Base-by-base conservation (phyloP, 2,797 vertebrate species). In the Lepilemur ruficaudatus region DNA sequence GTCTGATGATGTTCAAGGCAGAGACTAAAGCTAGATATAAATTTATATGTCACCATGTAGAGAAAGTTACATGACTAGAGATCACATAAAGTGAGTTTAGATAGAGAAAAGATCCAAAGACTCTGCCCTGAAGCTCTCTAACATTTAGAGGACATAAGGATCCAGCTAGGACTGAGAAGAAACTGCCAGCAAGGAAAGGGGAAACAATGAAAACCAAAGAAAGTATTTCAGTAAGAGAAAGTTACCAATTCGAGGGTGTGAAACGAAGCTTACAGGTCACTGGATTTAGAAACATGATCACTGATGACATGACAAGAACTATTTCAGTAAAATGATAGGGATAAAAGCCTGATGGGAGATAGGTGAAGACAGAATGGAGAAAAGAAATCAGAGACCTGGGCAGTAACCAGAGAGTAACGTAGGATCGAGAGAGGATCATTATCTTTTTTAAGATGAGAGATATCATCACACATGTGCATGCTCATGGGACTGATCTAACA, bases 221-320 rank as follows among this genome's bases (percentile, higher is more conserved):
- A 69, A 87, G 50, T 22, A 52, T 80, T 75, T 89, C 32, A 57
- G 84, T 70, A 32, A 65, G n/a, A 93, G 15, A 94, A 87, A 38
- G 50, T 75, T 6, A 67, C 7, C 22, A 67, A n/a, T 28, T 86
- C 18, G n/a, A 61, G 23, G 17, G 17, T n/a, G 17, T 50, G 35
- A 79, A 67, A 69, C 15, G 18, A 93, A 96, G 63, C 89, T 93
- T 61, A 25, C 0, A 7, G 38, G 65, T 75, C n/a, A 55, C 48
- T 28, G 15, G 50, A 61, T 48, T 79, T 59, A 61, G 43, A 82
- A 84, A 63, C 43, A 32, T 15, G 65, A 28, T 73, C 32, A 23
- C 48, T 48, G 43, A 84, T 13, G 43, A 72, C 15, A 65, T 20
- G 75, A 63, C 14, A 55, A 79, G 73, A 91, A 55, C 32, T 32